Evolutionary conservation across 2,888 invertebrate genomes (phyloP).

Genomic region (Alcis repandata): DNA sequence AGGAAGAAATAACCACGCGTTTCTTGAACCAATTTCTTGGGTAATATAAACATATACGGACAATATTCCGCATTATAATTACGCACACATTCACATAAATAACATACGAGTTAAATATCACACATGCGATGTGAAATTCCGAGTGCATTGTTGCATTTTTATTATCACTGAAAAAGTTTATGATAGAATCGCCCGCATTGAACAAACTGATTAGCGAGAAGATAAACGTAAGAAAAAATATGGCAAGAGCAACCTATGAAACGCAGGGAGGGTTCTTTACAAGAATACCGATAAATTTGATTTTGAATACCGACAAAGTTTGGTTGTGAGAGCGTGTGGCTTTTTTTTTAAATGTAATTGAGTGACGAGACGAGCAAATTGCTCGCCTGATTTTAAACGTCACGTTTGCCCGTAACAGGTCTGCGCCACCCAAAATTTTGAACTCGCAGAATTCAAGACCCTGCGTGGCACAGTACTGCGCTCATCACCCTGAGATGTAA

Average conservation of each 20-base stretch:
- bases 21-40: constrained; percentile 19
- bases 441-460: no score
- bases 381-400: no score
- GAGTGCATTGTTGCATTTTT: constrained; percentile 51
- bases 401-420: no score
- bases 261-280: background rate
- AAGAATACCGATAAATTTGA: background rate
- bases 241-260: background rate
- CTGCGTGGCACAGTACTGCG: no score
- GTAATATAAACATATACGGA: constrained; percentile 23
- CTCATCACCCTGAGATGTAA: no score
- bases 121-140: constrained; percentile 43
- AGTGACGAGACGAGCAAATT: no score
- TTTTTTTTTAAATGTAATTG: no score
- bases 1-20: background rate
- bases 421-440: no score
- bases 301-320: no score
- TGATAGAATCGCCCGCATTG: constrained; percentile 44
- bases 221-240: constrained; percentile 41
- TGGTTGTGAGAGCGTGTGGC: no score
- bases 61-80: constrained; percentile 30
- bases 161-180: constrained; percentile 50
- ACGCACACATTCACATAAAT: constrained; percentile 40
- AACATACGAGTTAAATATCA: constrained; percentile 46
- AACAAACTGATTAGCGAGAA: constrained; percentile 52